A percentile compares a stretch with the other conserved stretches of the same genome.
Conservation (phyloP, 2,113 vertebrate genomes). For the Pleuronectes platessa region DNA sequence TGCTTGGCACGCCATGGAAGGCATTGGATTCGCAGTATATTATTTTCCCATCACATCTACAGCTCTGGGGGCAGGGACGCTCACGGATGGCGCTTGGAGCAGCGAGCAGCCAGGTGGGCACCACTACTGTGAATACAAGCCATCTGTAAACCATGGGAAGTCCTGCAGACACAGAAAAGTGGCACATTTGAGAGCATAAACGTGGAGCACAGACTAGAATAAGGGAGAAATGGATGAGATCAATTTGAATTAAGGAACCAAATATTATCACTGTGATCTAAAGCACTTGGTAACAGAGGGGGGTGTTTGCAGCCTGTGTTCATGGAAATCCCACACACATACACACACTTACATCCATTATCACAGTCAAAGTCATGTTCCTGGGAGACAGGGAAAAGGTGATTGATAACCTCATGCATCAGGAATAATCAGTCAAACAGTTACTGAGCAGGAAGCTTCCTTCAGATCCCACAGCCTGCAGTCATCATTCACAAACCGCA, state of each 20-base stretch:
- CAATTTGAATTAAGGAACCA: conserved; percentile 1
- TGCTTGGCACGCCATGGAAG: conserved; percentile 93
- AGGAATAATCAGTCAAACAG: conserved; percentile 45
- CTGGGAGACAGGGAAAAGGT: conserved; percentile 29
- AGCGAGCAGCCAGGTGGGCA: conserved; percentile 85
- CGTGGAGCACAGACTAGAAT: neutral
- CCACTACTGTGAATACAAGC: conserved; percentile 77
- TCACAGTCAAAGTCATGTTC: conserved; percentile 40
- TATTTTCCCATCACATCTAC: conserved; percentile 97
- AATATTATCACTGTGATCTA: conserved; percentile 3
- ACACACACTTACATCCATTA: conserved; percentile 20
- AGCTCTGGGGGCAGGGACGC: conserved; percentile 93
- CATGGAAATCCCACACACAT: neutral
- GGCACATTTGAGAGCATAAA: conserved; percentile 20
- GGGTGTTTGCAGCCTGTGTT: conserved; percentile 13
- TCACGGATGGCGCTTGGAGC: conserved; percentile 85
- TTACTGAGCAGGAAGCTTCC: conserved; percentile 34
- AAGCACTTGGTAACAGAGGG: conserved; percentile 3
- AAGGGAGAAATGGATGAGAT: neutral
- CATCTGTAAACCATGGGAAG: conserved; percentile 86
- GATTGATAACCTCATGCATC: conserved; percentile 48
- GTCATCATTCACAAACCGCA: conserved; percentile 47
- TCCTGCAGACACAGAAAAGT: conserved; percentile 73
- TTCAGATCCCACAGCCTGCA: conserved; percentile 44
- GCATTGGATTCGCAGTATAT: conserved; percentile 98